Percentiles rank a stretch among this genome's conserved stretches.
phyloP scores from a whole-genome alignment of 1,140 invertebrate species.

The Drosophila bifasciata region DNA sequence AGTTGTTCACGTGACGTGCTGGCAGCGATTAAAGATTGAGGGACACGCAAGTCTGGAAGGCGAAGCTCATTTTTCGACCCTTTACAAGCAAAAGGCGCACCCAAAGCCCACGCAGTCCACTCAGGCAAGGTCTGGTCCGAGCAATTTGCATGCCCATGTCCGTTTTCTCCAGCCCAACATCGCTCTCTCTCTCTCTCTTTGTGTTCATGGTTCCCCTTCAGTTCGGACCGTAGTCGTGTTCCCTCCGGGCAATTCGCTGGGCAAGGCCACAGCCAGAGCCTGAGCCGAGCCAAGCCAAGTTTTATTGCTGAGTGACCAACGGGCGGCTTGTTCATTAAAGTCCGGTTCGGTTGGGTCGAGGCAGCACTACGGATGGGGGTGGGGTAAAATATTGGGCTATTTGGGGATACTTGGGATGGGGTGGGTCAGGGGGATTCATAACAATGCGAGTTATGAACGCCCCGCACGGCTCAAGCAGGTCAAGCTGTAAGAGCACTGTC shows the following conservation, averaged over 20 bases:
- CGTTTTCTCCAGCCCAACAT: neutral
- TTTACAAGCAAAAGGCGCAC: constrained; percentile 61
- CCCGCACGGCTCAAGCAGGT: constrained; percentile 50
- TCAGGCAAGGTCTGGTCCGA: constrained; percentile 11
- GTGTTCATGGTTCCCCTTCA: no score
- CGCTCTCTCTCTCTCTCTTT: no score
- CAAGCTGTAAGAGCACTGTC: constrained; percentile 59
- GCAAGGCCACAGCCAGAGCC: constrained; percentile 41
- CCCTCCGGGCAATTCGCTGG: constrained; percentile 10
- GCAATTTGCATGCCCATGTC: constrained; percentile 58
- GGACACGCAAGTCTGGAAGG: constrained; percentile 55
- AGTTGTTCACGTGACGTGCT: constrained; percentile 69
- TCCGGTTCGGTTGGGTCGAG: constrained; percentile 48
- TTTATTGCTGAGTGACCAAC: constrained; percentile 55
- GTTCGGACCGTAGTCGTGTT: neutral
- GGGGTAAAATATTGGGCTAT: constrained; percentile 2
- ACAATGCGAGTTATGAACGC: constrained; percentile 74
- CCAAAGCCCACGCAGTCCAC: constrained; percentile 39
- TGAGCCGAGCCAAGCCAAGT: constrained; percentile 33
- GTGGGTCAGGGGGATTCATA: constrained; percentile 9
- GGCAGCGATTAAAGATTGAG: constrained; percentile 53
- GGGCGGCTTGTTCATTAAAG: constrained; percentile 43
- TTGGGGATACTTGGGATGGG: constrained; percentile 1
- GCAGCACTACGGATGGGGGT: constrained; percentile 16
- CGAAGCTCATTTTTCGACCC: constrained; percentile 26